These are phyloP conservation scores for rat (Rattus norvegicus) DNA, from an alignment of 2,113 vertebrate genomes.

Conservation along the genomic window DNA sequence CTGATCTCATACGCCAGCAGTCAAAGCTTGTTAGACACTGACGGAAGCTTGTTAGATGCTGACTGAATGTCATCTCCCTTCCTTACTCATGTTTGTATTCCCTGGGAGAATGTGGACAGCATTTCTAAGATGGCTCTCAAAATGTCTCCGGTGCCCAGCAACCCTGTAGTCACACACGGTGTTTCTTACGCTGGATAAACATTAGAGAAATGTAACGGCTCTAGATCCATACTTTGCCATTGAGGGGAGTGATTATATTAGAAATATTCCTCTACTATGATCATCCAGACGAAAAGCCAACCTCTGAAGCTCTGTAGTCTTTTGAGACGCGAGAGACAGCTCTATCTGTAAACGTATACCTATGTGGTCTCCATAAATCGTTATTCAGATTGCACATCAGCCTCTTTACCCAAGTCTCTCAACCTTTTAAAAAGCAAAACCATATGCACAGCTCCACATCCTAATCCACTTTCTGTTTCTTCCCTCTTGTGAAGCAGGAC, in stretches of 20 bases:
- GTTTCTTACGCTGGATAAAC: background rate
- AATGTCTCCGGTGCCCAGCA: background rate
- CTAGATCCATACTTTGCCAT: background rate
- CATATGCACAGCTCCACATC: slow-evolving; percentile 22
- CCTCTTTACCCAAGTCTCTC: background rate
- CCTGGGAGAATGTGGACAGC: background rate
- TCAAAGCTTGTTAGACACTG: background rate
- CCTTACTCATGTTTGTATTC: background rate
- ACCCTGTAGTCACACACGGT: too few species aligned
- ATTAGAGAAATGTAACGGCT: background rate
- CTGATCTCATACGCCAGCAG: background rate
- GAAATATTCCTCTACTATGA: background rate
- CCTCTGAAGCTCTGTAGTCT: background rate
- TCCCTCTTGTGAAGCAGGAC: background rate
- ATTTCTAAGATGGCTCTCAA: background rate
- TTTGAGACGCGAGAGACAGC: background rate
- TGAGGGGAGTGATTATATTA: slow-evolving; percentile 8
- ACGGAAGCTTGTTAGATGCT: background rate
- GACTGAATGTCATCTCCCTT: background rate
- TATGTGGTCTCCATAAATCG: slow-evolving; percentile 1
- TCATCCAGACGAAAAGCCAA: background rate
- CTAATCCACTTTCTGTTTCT: background rate
- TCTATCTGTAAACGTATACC: slow-evolving; percentile 3
- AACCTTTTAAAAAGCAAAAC: background rate
- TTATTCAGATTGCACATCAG: background rate